Base-by-base conservation (phyloP, 2,797 vertebrate species). In the Gephyroberyx darwinii region DNA sequence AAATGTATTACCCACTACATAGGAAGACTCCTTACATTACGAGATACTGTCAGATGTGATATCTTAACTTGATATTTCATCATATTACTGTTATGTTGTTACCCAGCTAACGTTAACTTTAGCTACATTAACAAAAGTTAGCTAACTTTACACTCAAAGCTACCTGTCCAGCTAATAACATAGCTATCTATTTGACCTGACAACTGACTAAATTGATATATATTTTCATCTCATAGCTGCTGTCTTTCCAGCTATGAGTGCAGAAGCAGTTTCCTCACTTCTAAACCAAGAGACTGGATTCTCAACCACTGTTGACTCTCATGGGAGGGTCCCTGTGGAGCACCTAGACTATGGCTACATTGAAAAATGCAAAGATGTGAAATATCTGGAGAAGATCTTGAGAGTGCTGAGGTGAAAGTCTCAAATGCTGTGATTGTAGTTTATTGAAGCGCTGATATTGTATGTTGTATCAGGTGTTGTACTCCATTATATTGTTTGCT, bases 271-370 rank as follows among this genome's bases (percentile, higher is more conserved):
- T 64, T 76, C 76, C n/a, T 65, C 77, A 16, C 50, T 79, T 53
- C 69, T 74, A 57, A 78, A 57, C 62, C 65, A 52, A 39, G 81
- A 74, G 54, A 41, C 39, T 41, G 43, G 55, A 39, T 16, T n/a
- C 5, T 17, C 50, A 37, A 10, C 20, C 16, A 2, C 22, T 2
- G 0, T 1, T 16, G 75, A 78, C 62, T 33, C 5, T 8, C 31
- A 35, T 1, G 58, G 12, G 1, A 84, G 79, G 60, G 75, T 94
- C 53, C 93, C 91, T 0, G 87, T 94, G 71, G 93, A 95, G 35
- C 94, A 95, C 69, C 74, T 95, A 78, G 94, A 95, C 66, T 95
- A 95, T 58, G 70, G 20, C 17, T 95, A 90, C 78, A 94, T 95
- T 57, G 82, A 80, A 64, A 90, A 89, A 75, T 94, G 94, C 82